A percentile compares a stretch with the other conserved stretches of the same genome.
These are phyloP conservation scores for Agrotis puta DNA, from an alignment of 2,888 invertebrate genomes.

Conservation along the genomic window DNA sequence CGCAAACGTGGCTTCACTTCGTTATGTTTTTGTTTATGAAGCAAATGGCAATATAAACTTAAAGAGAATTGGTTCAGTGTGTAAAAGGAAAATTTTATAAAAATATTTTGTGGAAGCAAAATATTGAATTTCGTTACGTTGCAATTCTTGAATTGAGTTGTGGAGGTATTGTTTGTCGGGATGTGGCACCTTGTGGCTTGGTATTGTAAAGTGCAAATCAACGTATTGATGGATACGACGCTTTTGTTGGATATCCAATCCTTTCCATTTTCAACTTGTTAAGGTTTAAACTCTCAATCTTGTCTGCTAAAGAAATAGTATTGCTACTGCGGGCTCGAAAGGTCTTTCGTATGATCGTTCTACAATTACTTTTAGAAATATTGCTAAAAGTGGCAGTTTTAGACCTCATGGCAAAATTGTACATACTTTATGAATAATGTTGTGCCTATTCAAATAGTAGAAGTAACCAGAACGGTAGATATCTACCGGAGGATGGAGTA, in stretches of 20 bases:
- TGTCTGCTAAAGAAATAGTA: neutral
- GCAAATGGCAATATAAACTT: constrained; percentile 52
- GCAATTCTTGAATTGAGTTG: constrained; percentile 30
- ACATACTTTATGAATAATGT: no score
- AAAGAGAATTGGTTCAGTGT: constrained; percentile 40
- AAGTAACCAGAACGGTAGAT: neutral
- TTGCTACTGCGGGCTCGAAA: neutral
- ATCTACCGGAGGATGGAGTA: neutral
- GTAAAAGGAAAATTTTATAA: constrained; percentile 38
- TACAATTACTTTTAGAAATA: no score
- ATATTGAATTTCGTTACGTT: constrained; percentile 20
- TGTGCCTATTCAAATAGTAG: neutral
- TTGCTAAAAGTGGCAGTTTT: no score
- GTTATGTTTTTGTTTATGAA: constrained; percentile 63
- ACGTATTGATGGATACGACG: neutral
- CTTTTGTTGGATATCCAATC: neutral
- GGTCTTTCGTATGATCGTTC: no score
- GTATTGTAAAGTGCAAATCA: constrained; percentile 14
- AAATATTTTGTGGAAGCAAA: constrained; percentile 16
- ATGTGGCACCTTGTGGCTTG: constrained; percentile 2
- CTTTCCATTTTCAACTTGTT: neutral
- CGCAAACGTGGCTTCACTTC: constrained; percentile 59
- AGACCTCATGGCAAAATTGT: no score
- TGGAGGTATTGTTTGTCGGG: constrained; percentile 8
- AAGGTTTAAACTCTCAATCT: neutral